A percentile compares a stretch with the other conserved stretches of the same genome.
These are phyloP conservation scores for Lycophotia porphyrea DNA, from an alignment of 2,888 invertebrate genomes.

Conservation along the genomic window DNA sequence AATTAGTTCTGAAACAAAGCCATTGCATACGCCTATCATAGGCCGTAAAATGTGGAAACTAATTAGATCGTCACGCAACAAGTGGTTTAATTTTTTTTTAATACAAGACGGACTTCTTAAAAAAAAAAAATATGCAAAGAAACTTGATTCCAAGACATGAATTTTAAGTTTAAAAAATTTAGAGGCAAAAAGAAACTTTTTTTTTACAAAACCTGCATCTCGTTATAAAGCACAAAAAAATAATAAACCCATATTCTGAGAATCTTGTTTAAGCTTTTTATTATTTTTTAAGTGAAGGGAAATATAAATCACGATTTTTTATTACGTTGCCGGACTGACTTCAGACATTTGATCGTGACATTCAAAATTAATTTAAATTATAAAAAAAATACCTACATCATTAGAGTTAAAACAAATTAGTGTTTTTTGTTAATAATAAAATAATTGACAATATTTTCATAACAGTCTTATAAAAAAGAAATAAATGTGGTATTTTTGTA, in stretches of 20 bases:
- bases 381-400: slow-evolving; percentile 37
- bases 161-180: slow-evolving; percentile 36
- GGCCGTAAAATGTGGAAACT: not conserved
- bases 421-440: slow-evolving; percentile 2
- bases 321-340: slow-evolving; percentile 56
- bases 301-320: slow-evolving; percentile 70
- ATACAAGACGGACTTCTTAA: not conserved
- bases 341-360: slow-evolving; percentile 64
- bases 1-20: not conserved
- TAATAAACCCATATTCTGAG: slow-evolving; percentile 59
- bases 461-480: slow-evolving; percentile 19
- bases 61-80: slow-evolving; percentile 20
- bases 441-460: slow-evolving; percentile 15
- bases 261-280: slow-evolving; percentile 57
- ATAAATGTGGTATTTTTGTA: slow-evolving; percentile 13
- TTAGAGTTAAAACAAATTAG: slow-evolving; percentile 26
- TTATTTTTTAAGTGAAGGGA: slow-evolving; percentile 67
- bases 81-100: not conserved
- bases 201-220: slow-evolving; percentile 39
- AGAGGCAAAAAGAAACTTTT: not conserved
- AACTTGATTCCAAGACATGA: slow-evolving; percentile 8
- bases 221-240: slow-evolving; percentile 44
- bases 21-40: not conserved
- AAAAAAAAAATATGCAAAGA: slow-evolving; percentile 19
- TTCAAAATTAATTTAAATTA: slow-evolving; percentile 62